Evolutionary conservation across 2,797 vertebrate genomes (phyloP).

Genomic region (Rhabdomys pumilio): DNA sequence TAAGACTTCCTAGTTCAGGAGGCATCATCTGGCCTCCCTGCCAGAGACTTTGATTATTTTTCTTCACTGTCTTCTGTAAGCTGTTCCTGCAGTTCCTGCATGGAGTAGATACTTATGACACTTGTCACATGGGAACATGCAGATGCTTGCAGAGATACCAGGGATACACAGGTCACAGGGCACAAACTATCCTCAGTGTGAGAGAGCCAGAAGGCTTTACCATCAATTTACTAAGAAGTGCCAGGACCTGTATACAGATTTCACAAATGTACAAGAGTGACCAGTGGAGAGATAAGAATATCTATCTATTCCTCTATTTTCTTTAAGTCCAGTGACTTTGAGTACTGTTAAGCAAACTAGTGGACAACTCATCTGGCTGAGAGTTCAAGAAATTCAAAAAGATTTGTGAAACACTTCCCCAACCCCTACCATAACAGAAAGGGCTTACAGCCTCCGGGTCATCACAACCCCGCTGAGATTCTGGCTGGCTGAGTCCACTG

Average conservation of each 20-base stretch:
- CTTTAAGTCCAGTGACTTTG: background rate
- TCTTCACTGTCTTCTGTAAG: background rate
- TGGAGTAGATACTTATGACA: background rate
- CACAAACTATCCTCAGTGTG: background rate
- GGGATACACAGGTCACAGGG: background rate
- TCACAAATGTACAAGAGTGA: background rate
- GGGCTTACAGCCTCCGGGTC: background rate
- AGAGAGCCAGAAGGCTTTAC: background rate
- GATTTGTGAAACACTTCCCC: background rate
- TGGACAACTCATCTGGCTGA: background rate
- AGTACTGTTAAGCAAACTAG: background rate
- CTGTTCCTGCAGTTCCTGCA: background rate
- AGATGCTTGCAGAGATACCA: background rate
- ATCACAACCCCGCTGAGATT: background rate
- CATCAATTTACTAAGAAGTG: conserved; percentile 20
- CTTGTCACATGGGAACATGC: background rate
- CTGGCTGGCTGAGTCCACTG: background rate
- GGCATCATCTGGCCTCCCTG: background rate
- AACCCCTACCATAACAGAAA: background rate
- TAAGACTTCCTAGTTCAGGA: background rate
- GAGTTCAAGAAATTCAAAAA: background rate
- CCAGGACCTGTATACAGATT: background rate
- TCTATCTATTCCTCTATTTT: background rate
- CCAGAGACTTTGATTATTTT: conserved; percentile 18
- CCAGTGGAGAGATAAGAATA: background rate